Evolutionary conservation across 1,140 invertebrate species (phyloP), one percentile per base, ranked within the genome.

Genomic region (Ladona fulva): DNA sequence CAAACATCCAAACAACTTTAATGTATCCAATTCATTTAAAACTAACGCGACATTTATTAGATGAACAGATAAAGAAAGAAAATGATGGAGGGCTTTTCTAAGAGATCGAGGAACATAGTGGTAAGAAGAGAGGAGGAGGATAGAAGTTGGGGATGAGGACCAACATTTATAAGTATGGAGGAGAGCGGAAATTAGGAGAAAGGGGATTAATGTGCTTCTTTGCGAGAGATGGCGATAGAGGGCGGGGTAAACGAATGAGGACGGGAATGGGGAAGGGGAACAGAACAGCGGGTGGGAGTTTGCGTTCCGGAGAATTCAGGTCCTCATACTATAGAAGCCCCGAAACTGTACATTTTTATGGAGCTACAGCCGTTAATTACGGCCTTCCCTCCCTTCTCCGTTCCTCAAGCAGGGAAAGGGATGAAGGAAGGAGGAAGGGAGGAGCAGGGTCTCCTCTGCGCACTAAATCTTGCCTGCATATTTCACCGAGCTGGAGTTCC

Each of bases 381-480:
- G 52, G 5, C 3, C 29, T 37, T 66, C 52, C 52, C 14, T 22
- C 52, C 14, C 52, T 12, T 16, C 52, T 19, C 19, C 44, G 44
- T 10, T n/a, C n/a, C n/a, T n/a, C n/a, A n/a, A n/a, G n/a, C n/a
- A n/a, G n/a, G n/a, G n/a, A n/a, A 37, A 37, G 29, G 29, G 29
- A 37, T 37, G 29, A 37, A 66, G n/a, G 52, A 12, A 12, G 52
- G 44, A 52, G n/a, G n/a, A n/a, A n/a, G n/a, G n/a, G n/a, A n/a
- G n/a, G n/a, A n/a, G n/a, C n/a, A n/a, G n/a, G n/a, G n/a, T n/a
- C n/a, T n/a, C n/a, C n/a, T n/a, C 44, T 5, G 16, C 52, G 52
- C 52, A 66, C 52, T 66, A 66, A 66, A 66, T 66, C 52, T 66
- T 66, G 52, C 52, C 52, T 66, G 16, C 52, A 66, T 66, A 66